phyloP scores from a whole-genome alignment of 2,113 vertebrate genomes.

The Proterorhinus semilunaris region DNA sequence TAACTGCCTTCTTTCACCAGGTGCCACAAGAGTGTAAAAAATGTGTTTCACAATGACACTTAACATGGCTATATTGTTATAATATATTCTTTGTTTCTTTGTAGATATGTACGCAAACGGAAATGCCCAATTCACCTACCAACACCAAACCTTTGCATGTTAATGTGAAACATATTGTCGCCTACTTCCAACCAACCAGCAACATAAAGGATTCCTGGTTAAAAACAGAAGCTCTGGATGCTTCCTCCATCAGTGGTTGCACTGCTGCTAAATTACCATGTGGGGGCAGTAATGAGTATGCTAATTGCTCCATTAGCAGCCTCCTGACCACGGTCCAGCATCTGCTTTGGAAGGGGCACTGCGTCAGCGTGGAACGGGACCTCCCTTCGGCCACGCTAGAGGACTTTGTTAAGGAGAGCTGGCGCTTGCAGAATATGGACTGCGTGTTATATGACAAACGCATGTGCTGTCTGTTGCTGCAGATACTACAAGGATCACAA shows the following conservation, averaged over 20 bases:
- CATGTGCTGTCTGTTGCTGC: slow-evolving; percentile 78
- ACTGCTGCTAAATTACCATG: slow-evolving; percentile 14
- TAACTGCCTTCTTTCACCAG: slow-evolving; percentile 59
- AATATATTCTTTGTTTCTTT: neutral
- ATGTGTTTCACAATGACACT: neutral
- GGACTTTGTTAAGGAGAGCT: slow-evolving; percentile 65
- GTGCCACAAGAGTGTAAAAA: slow-evolving; percentile 19
- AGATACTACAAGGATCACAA: slow-evolving; percentile 76
- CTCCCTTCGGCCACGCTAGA: slow-evolving; percentile 77
- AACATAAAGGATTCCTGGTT: neutral
- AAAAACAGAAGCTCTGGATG: neutral
- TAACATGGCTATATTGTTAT: neutral
- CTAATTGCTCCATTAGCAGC: neutral
- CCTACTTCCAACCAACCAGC: slow-evolving; percentile 49
- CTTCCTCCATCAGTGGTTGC: neutral
- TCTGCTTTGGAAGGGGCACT: slow-evolving; percentile 44
- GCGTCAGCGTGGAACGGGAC: slow-evolving; percentile 65
- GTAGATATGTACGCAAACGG: slow-evolving; percentile 52
- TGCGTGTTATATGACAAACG: slow-evolving; percentile 66
- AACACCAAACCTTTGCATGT: slow-evolving; percentile 52
- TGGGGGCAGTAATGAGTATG: slow-evolving; percentile 35
- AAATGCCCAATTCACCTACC: slow-evolving; percentile 2
- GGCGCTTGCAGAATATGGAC: slow-evolving; percentile 36
- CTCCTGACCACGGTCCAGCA: slow-evolving; percentile 31
- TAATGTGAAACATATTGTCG: slow-evolving; percentile 72